These are phyloP conservation scores for Hirtodrosophila duncani DNA, from an alignment of 2,888 invertebrate species.

Conservation along the genomic window DNA sequence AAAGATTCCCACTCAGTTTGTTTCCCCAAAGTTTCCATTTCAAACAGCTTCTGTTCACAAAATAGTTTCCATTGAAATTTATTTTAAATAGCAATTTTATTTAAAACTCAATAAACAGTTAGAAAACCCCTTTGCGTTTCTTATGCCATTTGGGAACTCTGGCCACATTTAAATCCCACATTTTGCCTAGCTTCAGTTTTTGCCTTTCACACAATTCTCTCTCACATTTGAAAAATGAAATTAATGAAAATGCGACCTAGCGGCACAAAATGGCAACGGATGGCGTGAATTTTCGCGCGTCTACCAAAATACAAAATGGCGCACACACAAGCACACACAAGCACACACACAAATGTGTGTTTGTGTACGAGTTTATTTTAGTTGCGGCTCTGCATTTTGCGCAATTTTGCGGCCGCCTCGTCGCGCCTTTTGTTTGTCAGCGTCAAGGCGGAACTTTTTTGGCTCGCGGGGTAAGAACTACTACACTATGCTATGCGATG, in stretches of 20 bases:
- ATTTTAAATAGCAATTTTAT: no score
- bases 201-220: constrained; percentile 11
- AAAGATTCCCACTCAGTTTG: no score
- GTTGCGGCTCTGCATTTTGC: constrained; percentile 26
- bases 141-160: no score
- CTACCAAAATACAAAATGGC: constrained; percentile 7
- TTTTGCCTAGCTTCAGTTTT: constrained; percentile 8
- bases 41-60: no score
- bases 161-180: no score
- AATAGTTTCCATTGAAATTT: no score
- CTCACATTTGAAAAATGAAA: constrained; percentile 49
- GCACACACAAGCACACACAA: constrained; percentile 9
- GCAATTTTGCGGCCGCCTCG: constrained; percentile 29
- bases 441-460: constrained; percentile 39
- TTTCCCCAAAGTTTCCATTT: no score
- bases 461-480: background rate
- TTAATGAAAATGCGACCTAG: constrained; percentile 43
- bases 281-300: constrained; percentile 28
- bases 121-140: no score
- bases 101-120: no score
- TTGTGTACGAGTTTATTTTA: constrained; percentile 32
- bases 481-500: constrained; percentile 7
- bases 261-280: constrained; percentile 32
- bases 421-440: constrained; percentile 47
- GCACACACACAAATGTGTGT: constrained; percentile 3